Evolutionary conservation across 2,888 invertebrate species (phyloP).

Genomic region (Serripes groenlandicus): DNA sequence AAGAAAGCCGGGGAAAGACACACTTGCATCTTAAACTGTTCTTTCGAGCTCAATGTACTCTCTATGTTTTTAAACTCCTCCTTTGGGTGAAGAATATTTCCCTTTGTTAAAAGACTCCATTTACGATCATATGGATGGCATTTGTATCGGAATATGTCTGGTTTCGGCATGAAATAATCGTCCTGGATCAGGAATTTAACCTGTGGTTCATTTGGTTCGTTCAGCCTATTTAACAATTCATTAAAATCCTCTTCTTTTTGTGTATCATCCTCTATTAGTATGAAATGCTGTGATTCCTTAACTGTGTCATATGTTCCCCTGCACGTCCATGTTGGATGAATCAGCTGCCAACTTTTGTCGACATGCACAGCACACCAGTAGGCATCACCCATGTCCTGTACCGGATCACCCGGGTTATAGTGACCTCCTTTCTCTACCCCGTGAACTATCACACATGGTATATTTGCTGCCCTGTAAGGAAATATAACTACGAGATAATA

Average conservation of each 20-base stretch:
- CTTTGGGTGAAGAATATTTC: constrained; percentile 16
- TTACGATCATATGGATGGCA: constrained; percentile 44
- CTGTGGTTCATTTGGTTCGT: constrained; percentile 17
- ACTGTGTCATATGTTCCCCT: constrained; percentile 12
- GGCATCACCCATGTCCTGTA: background rate
- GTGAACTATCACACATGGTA: constrained; percentile 37
- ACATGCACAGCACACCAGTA: constrained; percentile 23
- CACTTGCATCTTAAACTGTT: constrained; percentile 33
- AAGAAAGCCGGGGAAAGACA: constrained; percentile 52
- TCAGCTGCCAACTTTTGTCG: constrained; percentile 71
- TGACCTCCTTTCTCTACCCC: constrained; percentile 30
- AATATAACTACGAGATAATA: too few relatives aligned
- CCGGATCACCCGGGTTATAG: constrained; percentile 32
- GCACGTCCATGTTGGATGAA: constrained; percentile 68
- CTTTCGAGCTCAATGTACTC: background rate
- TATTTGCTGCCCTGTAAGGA: constrained; percentile 22
- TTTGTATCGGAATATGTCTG: constrained; percentile 52
- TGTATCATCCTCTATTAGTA: constrained; percentile 15
- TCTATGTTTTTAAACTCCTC: constrained; percentile 20
- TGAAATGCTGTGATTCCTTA: background rate
- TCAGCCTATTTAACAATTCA: background rate
- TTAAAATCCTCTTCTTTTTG: background rate
- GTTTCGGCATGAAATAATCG: constrained; percentile 61
- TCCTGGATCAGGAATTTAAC: constrained; percentile 34
- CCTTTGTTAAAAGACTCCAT: constrained; percentile 54